Conservation (phyloP, 1,140 invertebrate species). For the Elymnias hypermnestra region DNA sequence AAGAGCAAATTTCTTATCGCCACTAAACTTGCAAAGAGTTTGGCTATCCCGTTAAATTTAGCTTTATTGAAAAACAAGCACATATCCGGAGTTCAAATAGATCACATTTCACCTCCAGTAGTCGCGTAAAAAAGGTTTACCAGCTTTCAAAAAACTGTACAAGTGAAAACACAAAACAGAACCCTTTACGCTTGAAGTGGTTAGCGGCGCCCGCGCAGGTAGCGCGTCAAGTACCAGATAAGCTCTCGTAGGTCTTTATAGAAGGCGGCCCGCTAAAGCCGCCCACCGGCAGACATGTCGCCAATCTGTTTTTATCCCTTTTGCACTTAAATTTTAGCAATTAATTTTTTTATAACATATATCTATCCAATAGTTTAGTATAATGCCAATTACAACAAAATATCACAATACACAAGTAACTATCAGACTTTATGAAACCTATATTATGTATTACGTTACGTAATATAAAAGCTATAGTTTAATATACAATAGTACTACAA, state of each 20-base stretch:
- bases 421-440: no score
- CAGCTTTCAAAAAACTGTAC: slow-evolving; percentile 25
- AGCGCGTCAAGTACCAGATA: slow-evolving; percentile 56
- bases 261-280: slow-evolving; percentile 10
- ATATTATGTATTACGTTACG: no score
- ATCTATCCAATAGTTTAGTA: not conserved
- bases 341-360: not conserved
- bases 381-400: no score
- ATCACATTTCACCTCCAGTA: slow-evolving; percentile 9
- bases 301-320: slow-evolving; percentile 21
- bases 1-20: no score
- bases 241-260: slow-evolving; percentile 11
- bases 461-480: no score
- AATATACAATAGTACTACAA: no score
- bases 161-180: slow-evolving; percentile 40
- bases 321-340: slow-evolving; percentile 1
- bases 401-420: no score
- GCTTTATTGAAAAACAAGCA: not conserved
- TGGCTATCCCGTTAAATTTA: no score
- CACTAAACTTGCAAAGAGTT: no score
- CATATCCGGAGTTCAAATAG: slow-evolving; percentile 7
- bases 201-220: slow-evolving; percentile 43
- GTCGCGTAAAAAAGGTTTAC: slow-evolving; percentile 14
- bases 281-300: slow-evolving; percentile 26
- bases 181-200: slow-evolving; percentile 42